Base-by-base conservation (phyloP, 2,888 invertebrate species). In the Conomelus anceps region DNA sequence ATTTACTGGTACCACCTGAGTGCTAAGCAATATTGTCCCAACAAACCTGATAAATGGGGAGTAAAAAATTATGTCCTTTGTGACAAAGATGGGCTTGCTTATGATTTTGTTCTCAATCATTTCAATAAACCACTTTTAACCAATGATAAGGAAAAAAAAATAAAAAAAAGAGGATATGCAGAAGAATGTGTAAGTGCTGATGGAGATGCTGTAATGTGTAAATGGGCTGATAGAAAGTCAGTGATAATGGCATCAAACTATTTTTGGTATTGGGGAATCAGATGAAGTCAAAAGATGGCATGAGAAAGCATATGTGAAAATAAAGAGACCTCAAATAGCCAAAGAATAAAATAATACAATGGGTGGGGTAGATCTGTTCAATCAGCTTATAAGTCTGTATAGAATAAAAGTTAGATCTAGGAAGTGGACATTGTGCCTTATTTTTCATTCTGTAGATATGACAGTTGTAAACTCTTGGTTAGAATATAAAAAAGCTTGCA, bases 41-140 rank as follows among this genome's bases (percentile, higher is more conserved):
- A 91, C 90, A 9, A 92, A 89, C 92, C 92, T 4, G 89, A 89
- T 26, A 90, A 90, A 26, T 92, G 92, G 91, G 92, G 92, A 7
- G 90, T 92, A 9, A 92, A 92, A 90, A 90, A 91, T 17, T 92
- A 91, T 89, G 85, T 91, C 17, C 88, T n/a, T n/a, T n/a, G n/a
- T n/a, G n/a, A n/a, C n/a, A n/a, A n/a, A n/a, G n/a, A n/a, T n/a
- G n/a, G n/a, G n/a, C n/a, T n/a, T n/a, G n/a, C n/a, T n/a, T n/a
- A n/a, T n/a, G n/a, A n/a, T n/a, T n/a, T n/a, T n/a, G n/a, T n/a
- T n/a, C n/a, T 87, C 17, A 87, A 22, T 87, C 20, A 86, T 63
- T 89, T 89, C 22, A 85, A 41, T 63, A 87, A 89, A 23, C 89
- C 89, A 13, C 87, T 63, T 23, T 63, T 89, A 0, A 34, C n/a